These are phyloP conservation scores for Bryconaethiops microstoma DNA, from an alignment of 2,797 vertebrate genomes.

Conservation along the genomic window DNA sequence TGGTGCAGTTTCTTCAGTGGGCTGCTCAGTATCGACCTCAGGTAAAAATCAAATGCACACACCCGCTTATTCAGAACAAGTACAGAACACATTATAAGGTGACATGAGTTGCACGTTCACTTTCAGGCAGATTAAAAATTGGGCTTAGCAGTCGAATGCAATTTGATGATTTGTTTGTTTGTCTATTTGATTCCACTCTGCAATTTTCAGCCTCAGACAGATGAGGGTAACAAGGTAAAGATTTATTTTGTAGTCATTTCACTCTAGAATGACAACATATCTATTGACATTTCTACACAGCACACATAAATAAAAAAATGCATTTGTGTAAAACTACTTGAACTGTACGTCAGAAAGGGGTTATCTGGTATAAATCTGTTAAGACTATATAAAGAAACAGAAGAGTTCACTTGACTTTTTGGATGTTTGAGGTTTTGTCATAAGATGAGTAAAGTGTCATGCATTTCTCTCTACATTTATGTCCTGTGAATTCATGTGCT, in stretches of 20 bases:
- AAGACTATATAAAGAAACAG: background rate
- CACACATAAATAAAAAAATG: background rate
- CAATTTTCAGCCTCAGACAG: slow-evolving; percentile 39
- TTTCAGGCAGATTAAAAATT: slow-evolving; percentile 13
- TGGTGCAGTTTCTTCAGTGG: slow-evolving; percentile 70
- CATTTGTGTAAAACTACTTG: background rate
- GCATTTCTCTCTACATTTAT: background rate
- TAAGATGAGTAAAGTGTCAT: slow-evolving; percentile 7
- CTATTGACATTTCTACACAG: background rate
- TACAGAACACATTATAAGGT: background rate
- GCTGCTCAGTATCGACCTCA: slow-evolving; percentile 51
- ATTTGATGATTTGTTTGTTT: slow-evolving; percentile 12
- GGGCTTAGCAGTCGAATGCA: background rate
- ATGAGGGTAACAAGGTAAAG: slow-evolving; percentile 53
- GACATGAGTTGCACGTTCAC: background rate
- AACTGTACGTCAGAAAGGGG: background rate
- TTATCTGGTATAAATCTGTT: background rate
- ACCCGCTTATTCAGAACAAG: background rate
- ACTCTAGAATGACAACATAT: background rate
- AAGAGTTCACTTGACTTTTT: background rate
- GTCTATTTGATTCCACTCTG: slow-evolving; percentile 31
- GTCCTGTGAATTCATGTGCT: background rate
- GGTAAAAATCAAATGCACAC: slow-evolving; percentile 60
- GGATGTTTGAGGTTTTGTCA: background rate
- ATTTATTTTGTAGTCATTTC: slow-evolving; percentile 15